Conservation (phyloP, 2,113 vertebrate genomes). For the Vicugna pacos region DNA sequence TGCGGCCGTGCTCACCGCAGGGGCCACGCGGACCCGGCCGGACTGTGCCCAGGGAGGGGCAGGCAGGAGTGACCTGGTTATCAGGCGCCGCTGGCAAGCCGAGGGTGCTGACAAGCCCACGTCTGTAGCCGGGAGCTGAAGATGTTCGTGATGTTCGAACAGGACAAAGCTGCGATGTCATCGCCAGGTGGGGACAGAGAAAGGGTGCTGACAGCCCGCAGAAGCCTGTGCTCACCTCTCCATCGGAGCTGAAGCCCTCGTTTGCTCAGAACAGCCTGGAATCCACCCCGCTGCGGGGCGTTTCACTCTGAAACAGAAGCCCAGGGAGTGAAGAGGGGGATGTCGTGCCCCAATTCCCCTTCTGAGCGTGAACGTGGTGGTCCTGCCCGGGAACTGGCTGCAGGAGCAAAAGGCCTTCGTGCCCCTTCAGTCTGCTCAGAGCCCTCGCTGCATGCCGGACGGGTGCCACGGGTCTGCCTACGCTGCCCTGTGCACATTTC, state of each 20-base stretch:
- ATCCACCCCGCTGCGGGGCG: not conserved
- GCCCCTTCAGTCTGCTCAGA: not conserved
- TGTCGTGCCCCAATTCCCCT: not conserved
- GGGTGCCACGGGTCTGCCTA: not conserved
- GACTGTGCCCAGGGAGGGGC: not conserved
- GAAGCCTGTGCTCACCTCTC: conserved; percentile 28
- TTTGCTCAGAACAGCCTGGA: not conserved
- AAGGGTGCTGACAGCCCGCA: conserved; percentile 78
- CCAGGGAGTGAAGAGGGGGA: not conserved
- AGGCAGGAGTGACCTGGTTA: not conserved
- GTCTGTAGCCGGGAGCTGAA: conserved; percentile 63
- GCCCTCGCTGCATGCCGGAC: not conserved
- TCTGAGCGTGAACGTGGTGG: not conserved
- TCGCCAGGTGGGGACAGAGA: not conserved
- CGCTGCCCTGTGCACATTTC: fast-evolving
- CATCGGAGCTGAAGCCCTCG: conserved; percentile 64
- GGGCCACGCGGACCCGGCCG: not conserved
- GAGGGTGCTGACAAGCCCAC: conserved; percentile 66
- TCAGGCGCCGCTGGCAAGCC: not conserved
- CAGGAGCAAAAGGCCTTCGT: fast-evolving
- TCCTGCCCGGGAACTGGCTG: fast-evolving
- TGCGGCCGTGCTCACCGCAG: not conserved
- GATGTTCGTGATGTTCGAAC: conserved; percentile 57
- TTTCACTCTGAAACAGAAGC: conserved; percentile 45
- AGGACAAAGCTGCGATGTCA: conserved; percentile 59